Evolutionary conservation across 2,113 vertebrate genomes (phyloP).

Genomic region (Thunnus maccoyii): DNA sequence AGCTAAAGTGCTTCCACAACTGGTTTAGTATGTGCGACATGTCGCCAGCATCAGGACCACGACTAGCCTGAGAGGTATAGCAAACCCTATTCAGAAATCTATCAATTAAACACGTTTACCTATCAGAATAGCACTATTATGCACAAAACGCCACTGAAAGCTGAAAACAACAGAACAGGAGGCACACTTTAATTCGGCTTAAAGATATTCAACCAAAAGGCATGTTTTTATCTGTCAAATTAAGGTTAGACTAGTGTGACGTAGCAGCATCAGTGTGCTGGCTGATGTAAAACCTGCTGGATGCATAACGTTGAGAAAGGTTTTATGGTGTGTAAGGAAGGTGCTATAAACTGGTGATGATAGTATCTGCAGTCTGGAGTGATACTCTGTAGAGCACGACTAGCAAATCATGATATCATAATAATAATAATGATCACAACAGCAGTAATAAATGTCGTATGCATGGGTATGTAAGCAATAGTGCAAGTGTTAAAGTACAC

Average conservation of each 20-base stretch:
- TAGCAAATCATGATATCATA: not conserved
- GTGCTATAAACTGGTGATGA: not conserved
- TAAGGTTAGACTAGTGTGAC: too few relatives aligned
- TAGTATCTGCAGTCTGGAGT: too few relatives aligned
- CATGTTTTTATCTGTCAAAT: not conserved
- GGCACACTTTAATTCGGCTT: not conserved
- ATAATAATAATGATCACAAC: too few relatives aligned
- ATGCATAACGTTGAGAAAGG: not conserved
- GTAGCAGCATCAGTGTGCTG: not conserved
- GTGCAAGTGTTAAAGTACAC: too few relatives aligned
- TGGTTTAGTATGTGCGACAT: not conserved
- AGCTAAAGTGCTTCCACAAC: not conserved
- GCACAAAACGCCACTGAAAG: rapidly evolving
- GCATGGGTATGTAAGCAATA: too few relatives aligned
- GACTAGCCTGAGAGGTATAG: too few relatives aligned
- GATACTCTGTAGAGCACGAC: not conserved
- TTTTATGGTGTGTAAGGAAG: not conserved
- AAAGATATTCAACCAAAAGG: not conserved
- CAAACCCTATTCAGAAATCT: not conserved
- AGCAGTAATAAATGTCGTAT: too few relatives aligned
- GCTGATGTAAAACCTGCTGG: not conserved
- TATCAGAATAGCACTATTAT: not conserved
- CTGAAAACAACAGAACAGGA: not conserved
- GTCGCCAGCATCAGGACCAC: not conserved
- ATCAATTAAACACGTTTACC: not conserved